Conservation (phyloP, 2,888 invertebrate genomes). For the Caenorhabditis sinica region DNA sequence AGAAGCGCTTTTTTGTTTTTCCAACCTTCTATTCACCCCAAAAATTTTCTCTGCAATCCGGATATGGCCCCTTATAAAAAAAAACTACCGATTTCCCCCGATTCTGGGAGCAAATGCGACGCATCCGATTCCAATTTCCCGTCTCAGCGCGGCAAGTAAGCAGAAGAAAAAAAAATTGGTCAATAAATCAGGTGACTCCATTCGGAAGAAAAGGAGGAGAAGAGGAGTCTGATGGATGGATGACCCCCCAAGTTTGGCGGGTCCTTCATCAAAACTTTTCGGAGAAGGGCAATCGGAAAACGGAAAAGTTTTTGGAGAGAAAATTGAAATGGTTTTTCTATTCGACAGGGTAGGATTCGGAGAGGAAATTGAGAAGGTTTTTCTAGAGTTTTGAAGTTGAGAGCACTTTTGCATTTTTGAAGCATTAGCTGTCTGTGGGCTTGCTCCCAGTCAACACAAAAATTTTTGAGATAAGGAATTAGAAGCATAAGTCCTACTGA, state of each 20-base stretch:
- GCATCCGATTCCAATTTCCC: slow-evolving; percentile 60
- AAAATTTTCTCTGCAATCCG: background rate
- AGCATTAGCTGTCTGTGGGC: too few relatives aligned
- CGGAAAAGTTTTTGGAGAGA: background rate
- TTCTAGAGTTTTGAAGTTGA: background rate
- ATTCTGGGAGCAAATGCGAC: slow-evolving; percentile 7
- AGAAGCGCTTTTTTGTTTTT: background rate
- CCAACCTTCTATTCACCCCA: background rate
- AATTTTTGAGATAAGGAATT: too few relatives aligned
- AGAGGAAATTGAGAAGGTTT: slow-evolving; percentile 1
- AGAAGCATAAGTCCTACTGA: too few relatives aligned
- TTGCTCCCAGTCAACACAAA: too few relatives aligned
- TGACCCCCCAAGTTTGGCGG: slow-evolving; percentile 8
- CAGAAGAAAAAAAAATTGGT: slow-evolving; percentile 38
- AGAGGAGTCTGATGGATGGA: slow-evolving; percentile 9
- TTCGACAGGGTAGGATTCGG: background rate
- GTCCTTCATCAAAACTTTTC: slow-evolving; percentile 14
- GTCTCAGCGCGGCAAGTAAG: slow-evolving; percentile 5
- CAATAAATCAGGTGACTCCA: slow-evolving; percentile 53
- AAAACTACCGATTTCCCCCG: slow-evolving; percentile 10
- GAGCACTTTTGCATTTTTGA: too few relatives aligned
- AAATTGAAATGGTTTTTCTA: slow-evolving; percentile 10
- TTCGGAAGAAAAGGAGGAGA: background rate
- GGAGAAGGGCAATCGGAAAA: background rate
- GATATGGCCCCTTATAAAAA: background rate